Evolutionary conservation across 2,797 vertebrate genomes (phyloP).

Genomic region (Typhlichthys eigenmanni): DNA sequence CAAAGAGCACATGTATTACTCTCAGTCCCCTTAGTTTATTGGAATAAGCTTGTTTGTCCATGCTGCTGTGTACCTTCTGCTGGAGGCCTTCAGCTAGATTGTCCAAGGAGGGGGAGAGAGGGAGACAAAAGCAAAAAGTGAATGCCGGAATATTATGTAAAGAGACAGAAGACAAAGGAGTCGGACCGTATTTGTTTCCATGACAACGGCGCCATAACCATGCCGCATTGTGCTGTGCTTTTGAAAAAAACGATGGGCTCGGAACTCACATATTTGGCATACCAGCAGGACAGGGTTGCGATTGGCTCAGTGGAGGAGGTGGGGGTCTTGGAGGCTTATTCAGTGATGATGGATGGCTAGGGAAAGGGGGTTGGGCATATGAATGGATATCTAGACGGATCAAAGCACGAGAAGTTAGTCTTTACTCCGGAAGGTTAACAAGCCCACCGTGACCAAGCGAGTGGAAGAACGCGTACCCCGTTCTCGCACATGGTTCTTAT

Average conservation of each 20-base stretch:
- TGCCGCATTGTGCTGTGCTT: slow-evolving; percentile 47
- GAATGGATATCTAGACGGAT: slow-evolving; percentile 54
- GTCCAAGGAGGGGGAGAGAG: slow-evolving; percentile 41
- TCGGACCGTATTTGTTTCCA: slow-evolving; percentile 59
- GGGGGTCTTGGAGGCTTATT: slow-evolving; percentile 75
- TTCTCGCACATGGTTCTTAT: slow-evolving; percentile 12
- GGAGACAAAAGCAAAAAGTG: slow-evolving; percentile 56
- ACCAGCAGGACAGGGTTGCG: slow-evolving; percentile 54
- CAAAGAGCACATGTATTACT: slow-evolving; percentile 68
- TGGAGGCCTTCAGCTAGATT: slow-evolving; percentile 23
- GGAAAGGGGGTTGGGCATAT: slow-evolving; percentile 57
- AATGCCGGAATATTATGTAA: slow-evolving; percentile 62
- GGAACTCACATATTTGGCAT: slow-evolving; percentile 74
- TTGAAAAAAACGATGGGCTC: slow-evolving; percentile 59
- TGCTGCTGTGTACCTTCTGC: slow-evolving; percentile 34
- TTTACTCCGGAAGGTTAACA: slow-evolving; percentile 31
- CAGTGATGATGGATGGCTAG: slow-evolving; percentile 66
- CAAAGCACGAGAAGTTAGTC: slow-evolving; percentile 39
- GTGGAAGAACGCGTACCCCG: slow-evolving; percentile 5
- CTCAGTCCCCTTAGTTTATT: slow-evolving; percentile 39
- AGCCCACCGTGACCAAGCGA: slow-evolving; percentile 34
- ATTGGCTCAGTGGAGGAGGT: slow-evolving; percentile 66
- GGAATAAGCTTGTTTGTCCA: slow-evolving; percentile 58
- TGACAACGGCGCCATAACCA: slow-evolving; percentile 45
- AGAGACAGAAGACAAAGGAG: slow-evolving; percentile 29